Conservation (phyloP, 2,113 vertebrate species). For the Cyprinus carpio region DNA sequence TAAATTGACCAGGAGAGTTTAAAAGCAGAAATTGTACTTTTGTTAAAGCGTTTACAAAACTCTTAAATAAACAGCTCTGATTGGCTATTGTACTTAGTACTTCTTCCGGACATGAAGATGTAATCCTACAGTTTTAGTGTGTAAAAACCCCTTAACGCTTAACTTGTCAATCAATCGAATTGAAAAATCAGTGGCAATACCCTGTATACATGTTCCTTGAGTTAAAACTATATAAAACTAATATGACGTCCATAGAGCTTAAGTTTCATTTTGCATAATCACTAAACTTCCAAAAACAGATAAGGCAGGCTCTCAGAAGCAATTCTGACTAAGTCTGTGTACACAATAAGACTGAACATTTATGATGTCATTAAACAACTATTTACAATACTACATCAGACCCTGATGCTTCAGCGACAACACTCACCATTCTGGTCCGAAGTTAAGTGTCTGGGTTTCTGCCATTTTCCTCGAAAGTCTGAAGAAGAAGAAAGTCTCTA, state of each 20-base stretch:
- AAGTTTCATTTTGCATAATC: background rate
- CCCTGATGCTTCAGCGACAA: background rate
- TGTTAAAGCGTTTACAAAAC: background rate
- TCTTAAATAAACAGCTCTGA: background rate
- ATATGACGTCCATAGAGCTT: background rate
- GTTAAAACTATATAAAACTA: background rate
- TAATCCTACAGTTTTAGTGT: background rate
- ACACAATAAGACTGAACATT: background rate
- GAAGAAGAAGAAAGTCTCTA: conserved; percentile 62
- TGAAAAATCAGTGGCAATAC: background rate
- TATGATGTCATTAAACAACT: background rate
- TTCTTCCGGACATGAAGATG: too few species aligned
- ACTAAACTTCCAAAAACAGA: background rate
- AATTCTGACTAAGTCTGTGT: background rate
- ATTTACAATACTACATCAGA: background rate
- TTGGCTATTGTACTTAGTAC: too few species aligned
- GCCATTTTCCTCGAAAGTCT: conserved; percentile 87
- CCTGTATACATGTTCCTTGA: background rate
- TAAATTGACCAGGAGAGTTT: too few species aligned
- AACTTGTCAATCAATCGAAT: conserved; percentile 31
- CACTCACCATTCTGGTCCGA: conserved; percentile 98
- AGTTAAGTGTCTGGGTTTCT: conserved; percentile 99
- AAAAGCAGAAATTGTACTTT: too few species aligned
- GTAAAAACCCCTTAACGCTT: conserved; percentile 42
- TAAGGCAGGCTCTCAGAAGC: background rate